phyloP scores from a whole-genome alignment of 2,797 vertebrate species.

The Pachyuromys duprasi region DNA sequence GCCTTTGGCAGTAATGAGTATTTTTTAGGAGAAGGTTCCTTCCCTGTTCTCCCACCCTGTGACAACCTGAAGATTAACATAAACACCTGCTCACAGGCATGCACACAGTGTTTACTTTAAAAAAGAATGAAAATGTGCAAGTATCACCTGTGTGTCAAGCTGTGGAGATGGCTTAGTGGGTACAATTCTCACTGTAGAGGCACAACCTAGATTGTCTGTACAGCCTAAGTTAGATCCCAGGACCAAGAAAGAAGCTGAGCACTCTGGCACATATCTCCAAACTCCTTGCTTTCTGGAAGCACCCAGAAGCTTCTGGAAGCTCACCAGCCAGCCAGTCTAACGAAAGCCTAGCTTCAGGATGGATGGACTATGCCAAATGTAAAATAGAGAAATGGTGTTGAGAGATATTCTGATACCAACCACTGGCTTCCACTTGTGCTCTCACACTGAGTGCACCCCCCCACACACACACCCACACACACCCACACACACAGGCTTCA shows the following conservation, averaged over 20 bases:
- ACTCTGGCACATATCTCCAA: neutral
- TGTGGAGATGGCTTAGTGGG: no score
- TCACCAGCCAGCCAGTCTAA: neutral
- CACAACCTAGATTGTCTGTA: no score
- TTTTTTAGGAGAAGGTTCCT: constrained; percentile 72
- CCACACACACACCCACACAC: no score
- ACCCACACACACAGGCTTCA: no score
- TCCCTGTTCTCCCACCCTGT: constrained; percentile 47
- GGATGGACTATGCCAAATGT: no score
- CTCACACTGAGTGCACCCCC: neutral
- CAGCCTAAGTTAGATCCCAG: neutral
- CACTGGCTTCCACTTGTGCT: neutral
- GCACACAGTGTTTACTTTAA: neutral
- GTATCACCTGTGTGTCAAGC: neutral
- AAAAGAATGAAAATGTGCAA: neutral
- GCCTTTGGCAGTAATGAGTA: constrained; percentile 80
- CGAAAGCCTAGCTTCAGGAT: neutral
- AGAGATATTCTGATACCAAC: neutral
- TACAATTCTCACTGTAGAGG: neutral
- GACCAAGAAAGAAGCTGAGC: neutral
- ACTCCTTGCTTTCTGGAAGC: neutral
- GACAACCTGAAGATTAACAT: constrained; percentile 61
- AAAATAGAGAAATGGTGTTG: neutral
- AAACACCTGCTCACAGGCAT: constrained; percentile 43
- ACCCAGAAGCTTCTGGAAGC: neutral